Evolutionary conservation across 1,140 invertebrate genomes (phyloP).

Genomic region (Chrysoperla carnea): DNA sequence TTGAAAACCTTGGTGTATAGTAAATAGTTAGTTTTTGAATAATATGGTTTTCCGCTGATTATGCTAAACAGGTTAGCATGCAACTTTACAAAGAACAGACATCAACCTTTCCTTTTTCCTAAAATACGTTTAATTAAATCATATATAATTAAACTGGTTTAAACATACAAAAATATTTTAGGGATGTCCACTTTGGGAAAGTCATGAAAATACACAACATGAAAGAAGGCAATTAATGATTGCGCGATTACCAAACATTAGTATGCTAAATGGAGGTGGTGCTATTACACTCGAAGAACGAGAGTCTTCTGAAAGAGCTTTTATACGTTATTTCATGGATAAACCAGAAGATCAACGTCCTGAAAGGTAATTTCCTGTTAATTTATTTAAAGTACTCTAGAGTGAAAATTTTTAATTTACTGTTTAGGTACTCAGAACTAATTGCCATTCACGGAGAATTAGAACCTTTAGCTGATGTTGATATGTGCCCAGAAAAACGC

Average conservation of each 20-base stretch:
- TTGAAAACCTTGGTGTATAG: too few species aligned
- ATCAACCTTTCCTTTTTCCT: too few species aligned
- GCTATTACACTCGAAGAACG: conserved; percentile 65
- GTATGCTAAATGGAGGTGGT: conserved; percentile 75
- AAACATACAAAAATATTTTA: conserved; percentile 12
- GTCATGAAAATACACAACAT: conserved; percentile 69
- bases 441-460: conserved; percentile 68
- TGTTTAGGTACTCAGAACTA: conserved; percentile 59
- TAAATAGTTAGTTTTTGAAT: background rate
- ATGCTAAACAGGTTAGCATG: too few species aligned
- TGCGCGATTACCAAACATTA: conserved; percentile 68
- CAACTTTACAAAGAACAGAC: too few species aligned
- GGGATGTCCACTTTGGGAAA: conserved; percentile 48
- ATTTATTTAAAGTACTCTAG: background rate
- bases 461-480: conserved; percentile 70
- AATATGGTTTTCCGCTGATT: too few species aligned
- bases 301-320: conserved; percentile 83
- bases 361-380: conserved; percentile 33
- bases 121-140: too few species aligned
- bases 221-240: conserved; percentile 71
- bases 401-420: conserved; percentile 1
- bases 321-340: conserved; percentile 82
- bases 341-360: conserved; percentile 62
- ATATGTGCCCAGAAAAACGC: conserved; percentile 66
- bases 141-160: too few species aligned